Evolutionary conservation across 92 coral and sea anemone genomes (phyloP).

Genomic region (Parazoanthus swiftii): DNA sequence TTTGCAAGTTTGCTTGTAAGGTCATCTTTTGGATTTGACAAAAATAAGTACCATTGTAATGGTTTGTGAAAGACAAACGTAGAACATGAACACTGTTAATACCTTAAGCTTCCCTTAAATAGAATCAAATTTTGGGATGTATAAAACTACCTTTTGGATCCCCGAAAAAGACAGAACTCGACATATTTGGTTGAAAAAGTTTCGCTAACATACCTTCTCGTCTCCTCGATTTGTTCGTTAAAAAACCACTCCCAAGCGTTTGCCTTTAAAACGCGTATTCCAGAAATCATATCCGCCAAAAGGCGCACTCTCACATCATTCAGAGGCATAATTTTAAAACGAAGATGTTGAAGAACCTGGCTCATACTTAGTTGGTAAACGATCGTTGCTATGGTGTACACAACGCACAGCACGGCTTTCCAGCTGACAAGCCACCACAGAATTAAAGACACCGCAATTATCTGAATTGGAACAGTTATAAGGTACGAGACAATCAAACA

Average conservation of each 20-base stretch:
- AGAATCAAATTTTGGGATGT: too few relatives aligned
- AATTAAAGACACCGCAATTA: not conserved
- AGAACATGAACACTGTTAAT: too few relatives aligned
- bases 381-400: not conserved
- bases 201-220: conserved; percentile 22
- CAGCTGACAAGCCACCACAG: too few relatives aligned
- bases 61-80: too few relatives aligned
- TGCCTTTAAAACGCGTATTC: conserved; percentile 37
- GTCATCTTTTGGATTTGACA: too few relatives aligned
- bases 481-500: conserved; percentile 15
- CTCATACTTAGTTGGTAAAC: conserved; percentile 14
- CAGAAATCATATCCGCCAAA: not conserved
- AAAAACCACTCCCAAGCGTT: conserved; percentile 44
- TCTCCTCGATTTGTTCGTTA: not conserved
- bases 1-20: too few relatives aligned
- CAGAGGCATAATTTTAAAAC: conserved; percentile 32
- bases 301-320: not conserved
- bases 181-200: too few relatives aligned
- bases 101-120: too few relatives aligned
- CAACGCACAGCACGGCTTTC: too few relatives aligned
- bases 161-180: not conserved
- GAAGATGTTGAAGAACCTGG: conserved; percentile 16
- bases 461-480: conserved; percentile 32
- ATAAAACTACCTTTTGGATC: not conserved
- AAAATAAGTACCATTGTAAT: too few relatives aligned